Base-by-base conservation (phyloP, 35 echinoderm and acorn worm species). In the Stichopus chloronotus region DNA sequence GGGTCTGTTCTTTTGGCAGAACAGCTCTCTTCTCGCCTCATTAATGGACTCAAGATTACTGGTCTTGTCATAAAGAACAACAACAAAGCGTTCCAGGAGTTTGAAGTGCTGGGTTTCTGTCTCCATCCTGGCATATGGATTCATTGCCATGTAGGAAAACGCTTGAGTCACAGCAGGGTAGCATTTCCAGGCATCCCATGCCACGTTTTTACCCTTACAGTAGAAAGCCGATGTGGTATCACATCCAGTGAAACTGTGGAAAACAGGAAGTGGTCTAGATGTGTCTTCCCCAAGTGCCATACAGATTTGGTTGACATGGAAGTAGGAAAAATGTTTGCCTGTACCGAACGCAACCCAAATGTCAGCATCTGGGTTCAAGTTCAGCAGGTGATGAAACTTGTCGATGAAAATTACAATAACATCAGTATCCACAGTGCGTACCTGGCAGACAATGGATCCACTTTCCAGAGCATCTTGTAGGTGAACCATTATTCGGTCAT, bases 351-450 rank as follows among this genome's bases (percentile, higher is more conserved):
- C 93, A 23, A 94, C 90, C 93, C 95, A 94, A 43, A 92, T 81
- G 61, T 94, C 77, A 8, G 92, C 59, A 54, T 55, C 20, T 81
- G 72, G 90, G 10, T 78, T n/a, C 11, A 56, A n/a, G 5, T 9
- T n/a, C 43, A 89, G 52, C 71, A 96, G 71, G 57, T 87, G 2
- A 20, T 84, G 93, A 78, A 96, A 92, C 90, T 84, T 63, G 21
- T 93, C 89, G 63, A 96, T 53, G 57, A 96, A 93, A 59, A 96
- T 94, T 8, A 94, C 92, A 23, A 96, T 60, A 76, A 96, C 76
- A 79, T 96, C 92, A 71, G 95, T 94, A 78, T 94, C 95, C 56
- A 94, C 92, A 92, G 95, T 96, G 80, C 81, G 95, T 25, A 96
- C 90, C 23, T 55, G 4, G 63, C 30, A 43, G 17, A 52, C 69